Conservation (phyloP, 2,797 vertebrate genomes). For the Lycodopsis pacificus region DNA sequence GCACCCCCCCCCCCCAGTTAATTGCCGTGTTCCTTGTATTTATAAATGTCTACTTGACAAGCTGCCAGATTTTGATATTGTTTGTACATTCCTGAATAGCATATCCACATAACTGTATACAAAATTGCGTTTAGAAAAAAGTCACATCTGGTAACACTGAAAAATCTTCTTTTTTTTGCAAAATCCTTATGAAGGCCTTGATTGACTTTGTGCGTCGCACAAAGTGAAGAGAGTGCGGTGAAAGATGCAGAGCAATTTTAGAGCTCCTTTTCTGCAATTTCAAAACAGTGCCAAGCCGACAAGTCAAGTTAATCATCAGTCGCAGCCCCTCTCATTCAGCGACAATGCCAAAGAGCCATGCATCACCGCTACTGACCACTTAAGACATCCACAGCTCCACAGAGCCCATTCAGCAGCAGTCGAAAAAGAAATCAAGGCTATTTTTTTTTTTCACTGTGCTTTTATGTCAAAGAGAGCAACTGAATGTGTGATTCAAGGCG, state of each 20-base stretch:
- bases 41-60: conserved; percentile 44
- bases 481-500: conserved; percentile 75
- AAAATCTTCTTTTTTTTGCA: conserved; percentile 68
- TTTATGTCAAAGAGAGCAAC: conserved; percentile 82
- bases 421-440: conserved; percentile 83
- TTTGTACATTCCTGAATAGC: conserved; percentile 54
- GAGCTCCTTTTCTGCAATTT: conserved; percentile 68
- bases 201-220: conserved; percentile 67
- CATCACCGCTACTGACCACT: conserved; percentile 77
- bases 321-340: conserved; percentile 80
- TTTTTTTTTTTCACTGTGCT: conserved; percentile 75
- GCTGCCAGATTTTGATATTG: conserved; percentile 58
- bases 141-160: conserved; percentile 72
- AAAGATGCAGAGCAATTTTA: conserved; percentile 68
- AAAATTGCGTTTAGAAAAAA: conserved; percentile 64
- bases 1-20: conserved; percentile 29
- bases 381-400: conserved; percentile 78
- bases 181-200: conserved; percentile 70
- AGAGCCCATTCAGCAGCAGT: conserved; percentile 74
- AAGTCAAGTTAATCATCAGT: conserved; percentile 79
- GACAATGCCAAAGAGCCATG: conserved; percentile 76
- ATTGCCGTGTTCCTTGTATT: conserved; percentile 43
- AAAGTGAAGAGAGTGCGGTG: conserved; percentile 56
- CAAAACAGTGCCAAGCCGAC: conserved; percentile 73
- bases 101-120: conserved; percentile 42